These are phyloP conservation scores for Loxodonta africana DNA, from an alignment of 2,113 vertebrate genomes.

Conservation along the genomic window DNA sequence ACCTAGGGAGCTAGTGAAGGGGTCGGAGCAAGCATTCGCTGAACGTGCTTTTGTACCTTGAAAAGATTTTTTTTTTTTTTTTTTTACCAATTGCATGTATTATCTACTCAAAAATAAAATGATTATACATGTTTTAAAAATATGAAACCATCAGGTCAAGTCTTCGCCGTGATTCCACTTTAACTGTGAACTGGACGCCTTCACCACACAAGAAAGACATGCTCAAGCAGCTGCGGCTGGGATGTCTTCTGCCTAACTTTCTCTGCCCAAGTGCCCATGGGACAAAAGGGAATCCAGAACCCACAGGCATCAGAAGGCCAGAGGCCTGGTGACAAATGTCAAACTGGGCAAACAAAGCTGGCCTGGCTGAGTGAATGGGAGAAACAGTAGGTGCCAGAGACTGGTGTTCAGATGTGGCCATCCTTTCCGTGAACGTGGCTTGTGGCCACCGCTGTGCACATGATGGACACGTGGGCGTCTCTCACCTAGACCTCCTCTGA, in stretches of 20 bases:
- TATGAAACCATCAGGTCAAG: neutral
- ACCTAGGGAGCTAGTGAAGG: too few species aligned
- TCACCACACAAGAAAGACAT: neutral
- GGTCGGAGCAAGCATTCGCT: neutral
- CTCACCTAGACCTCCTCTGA: neutral
- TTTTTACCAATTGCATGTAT: neutral
- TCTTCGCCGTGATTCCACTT: neutral
- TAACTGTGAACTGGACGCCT: neutral
- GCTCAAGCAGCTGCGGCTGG: rapidly evolving
- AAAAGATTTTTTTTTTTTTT: neutral
- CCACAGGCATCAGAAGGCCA: neutral
- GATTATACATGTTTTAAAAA: neutral
- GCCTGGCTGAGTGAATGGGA: neutral
- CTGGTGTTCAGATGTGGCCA: neutral
- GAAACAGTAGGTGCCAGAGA: neutral
- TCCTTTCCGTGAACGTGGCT: neutral
- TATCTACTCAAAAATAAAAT: neutral
- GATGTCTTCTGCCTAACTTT: neutral
- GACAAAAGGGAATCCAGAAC: neutral
- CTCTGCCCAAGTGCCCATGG: neutral
- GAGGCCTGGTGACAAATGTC: neutral
- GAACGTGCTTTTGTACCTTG: neutral
- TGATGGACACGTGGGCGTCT: neutral
- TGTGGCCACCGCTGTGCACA: neutral
- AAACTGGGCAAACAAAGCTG: neutral